Evolutionary conservation across 2,797 vertebrate species (phyloP).

Genomic region (Danionella dracula): DNA sequence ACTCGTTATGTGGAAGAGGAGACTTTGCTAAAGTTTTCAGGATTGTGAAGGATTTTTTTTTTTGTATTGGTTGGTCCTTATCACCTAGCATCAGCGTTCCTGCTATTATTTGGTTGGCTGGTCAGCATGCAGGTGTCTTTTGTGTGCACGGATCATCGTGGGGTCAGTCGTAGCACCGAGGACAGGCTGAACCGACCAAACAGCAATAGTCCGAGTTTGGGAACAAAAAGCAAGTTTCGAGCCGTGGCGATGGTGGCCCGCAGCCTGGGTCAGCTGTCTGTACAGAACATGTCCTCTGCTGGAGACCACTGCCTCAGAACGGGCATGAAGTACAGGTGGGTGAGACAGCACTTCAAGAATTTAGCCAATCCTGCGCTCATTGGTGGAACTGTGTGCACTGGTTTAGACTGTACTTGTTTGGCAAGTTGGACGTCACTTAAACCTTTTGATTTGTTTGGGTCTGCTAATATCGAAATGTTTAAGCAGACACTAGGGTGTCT

Average conservation of each 20-base stretch:
- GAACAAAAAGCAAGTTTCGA: slow-evolving; percentile 85
- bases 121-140: slow-evolving; percentile 92
- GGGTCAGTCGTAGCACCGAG: slow-evolving; percentile 84
- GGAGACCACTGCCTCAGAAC: slow-evolving; percentile 79
- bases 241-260: slow-evolving; percentile 93
- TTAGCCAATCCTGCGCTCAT: not conserved
- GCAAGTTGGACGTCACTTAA: no score
- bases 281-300: slow-evolving; percentile 76
- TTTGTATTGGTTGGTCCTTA: not conserved
- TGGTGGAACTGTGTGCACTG: not conserved
- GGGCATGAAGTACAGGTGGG: slow-evolving; percentile 97
- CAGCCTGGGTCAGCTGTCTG: slow-evolving; percentile 89
- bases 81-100: not conserved
- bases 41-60: not conserved
- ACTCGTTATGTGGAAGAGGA: not conserved
- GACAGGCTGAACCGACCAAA: slow-evolving; percentile 87
- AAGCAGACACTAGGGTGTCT: no score
- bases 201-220: slow-evolving; percentile 84
- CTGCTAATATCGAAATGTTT: no score
- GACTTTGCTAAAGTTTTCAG: not conserved
- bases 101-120: not conserved
- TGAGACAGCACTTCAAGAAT: not conserved
- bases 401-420: not conserved
- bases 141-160: slow-evolving; percentile 90
- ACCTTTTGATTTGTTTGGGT: no score